Base-by-base conservation (phyloP, 2,113 vertebrate genomes). In the Epinephelus fuscoguttatus region DNA sequence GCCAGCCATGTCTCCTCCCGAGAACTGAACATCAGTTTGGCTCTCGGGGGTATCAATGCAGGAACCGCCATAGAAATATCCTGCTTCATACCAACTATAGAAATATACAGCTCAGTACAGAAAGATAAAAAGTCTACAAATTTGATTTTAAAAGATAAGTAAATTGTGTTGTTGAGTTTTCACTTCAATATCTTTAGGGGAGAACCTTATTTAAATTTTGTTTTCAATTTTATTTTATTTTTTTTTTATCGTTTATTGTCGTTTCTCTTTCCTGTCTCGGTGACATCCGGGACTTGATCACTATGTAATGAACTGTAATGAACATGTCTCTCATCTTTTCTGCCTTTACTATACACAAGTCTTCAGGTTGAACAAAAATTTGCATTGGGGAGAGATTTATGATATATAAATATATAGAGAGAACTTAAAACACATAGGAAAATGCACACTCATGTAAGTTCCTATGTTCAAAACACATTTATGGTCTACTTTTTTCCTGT, bases 391-490 rank as follows among this genome's bases (percentile, higher is more conserved):
- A 97, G 97, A 98, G 96, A 97, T 98, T 98, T 97, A 97, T 97
- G 95, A 97, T 90, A 94, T 97, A 97, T 97, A 97, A 94, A 94
- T 94, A 95, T 94, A 94, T 95, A 94, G 88, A 93, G 93, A 94
- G 96, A 97, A 97, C 96, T 97, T 97, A 93, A 92, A 94, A 93
- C 96, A 96, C 96, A 97, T 98, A 98, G 97, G 97, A 97, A 97
- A 97, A 98, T 97, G 97, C 97, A 97, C 97, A 97, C 95, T 96
- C 96, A 95, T 97, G 97, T 98, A 96, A 96, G 96, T 97, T 97
- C 96, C 97, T 98, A 97, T 97, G 96, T 96, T 98, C 97, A 89
- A 97, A 97, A 97, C 96, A 97, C 97, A 97, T 96, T 97, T 97
- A 97, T 97, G 97, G 96, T 98, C 95, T 91, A 93, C 94, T 97